Base-by-base conservation (phyloP, 1,140 invertebrate genomes). In the Magallana angulata region DNA sequence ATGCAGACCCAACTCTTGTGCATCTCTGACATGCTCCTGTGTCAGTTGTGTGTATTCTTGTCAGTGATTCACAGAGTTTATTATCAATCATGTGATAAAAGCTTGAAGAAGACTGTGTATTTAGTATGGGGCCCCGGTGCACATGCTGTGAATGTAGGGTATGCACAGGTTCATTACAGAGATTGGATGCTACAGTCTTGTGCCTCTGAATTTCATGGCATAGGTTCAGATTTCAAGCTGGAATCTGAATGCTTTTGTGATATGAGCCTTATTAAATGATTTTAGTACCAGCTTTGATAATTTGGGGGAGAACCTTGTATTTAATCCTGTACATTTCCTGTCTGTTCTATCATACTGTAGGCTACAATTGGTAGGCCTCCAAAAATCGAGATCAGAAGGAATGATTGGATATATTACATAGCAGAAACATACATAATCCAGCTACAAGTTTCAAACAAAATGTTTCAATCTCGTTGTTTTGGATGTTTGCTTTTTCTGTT, bases 361-460 rank as follows among this genome's bases (percentile, higher is more conserved):
- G 36, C 18, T 30, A 30, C 30, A 76, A 30, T 76, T 76, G 68
- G 68, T 76, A 76, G 68, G 68, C 68, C 9, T 76, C 68, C 68
- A 76, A 76, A 76, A 30, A 48, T 76, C 18, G 11, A 76, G 24
- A 76, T 24, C 68, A 12, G 24, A 18, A 76, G 68, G 36, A 7
- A 76, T 76, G 68, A 76, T 76, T 76, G 18, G 68, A 76, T 76
- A 30, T 76, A 76, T 76, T 30, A 76, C 24, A 76, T 30, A 76
- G 68, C 68, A 76, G 24, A 76, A 36, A 76, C 68, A 76, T 30
- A 76, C 24, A 76, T 76, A 30, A 76, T 76, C 24, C 68, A 12
- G 68, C 68, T 30, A 76, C 68, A 18, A 76, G 12, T 76, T 62
- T 62, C 60, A 62, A 62, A 62, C 60, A 62, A 62, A 62, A 62